Evolutionary conservation across 2,113 vertebrate species (phyloP).

Genomic region (Petroica traversi): DNA sequence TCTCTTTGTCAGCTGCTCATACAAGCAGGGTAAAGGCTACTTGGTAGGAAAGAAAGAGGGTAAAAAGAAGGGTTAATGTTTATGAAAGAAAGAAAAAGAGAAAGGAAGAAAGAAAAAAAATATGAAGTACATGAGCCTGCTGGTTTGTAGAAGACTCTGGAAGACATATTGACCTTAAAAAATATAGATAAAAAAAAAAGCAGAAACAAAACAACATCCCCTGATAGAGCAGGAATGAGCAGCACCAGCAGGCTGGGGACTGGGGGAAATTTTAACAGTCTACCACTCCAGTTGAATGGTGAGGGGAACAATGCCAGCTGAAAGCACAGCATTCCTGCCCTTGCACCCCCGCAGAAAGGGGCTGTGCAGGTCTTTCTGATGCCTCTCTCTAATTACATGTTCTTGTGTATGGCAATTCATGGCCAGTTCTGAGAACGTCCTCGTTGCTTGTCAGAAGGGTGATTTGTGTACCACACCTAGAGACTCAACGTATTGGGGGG

Average conservation of each 20-base stretch:
- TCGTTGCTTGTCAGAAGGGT: background rate
- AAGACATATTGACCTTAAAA: background rate
- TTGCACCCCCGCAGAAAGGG: background rate
- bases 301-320: constrained; percentile 24
- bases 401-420: constrained; percentile 19
- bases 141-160: background rate
- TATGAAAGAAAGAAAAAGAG: background rate
- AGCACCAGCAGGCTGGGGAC: constrained; percentile 1
- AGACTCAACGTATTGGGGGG: background rate
- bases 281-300: constrained; percentile 42
- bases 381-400: constrained; percentile 20
- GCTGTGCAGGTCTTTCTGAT: constrained; percentile 11
- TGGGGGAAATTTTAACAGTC: constrained; percentile 28
- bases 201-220: background rate
- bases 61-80: constrained; percentile 10
- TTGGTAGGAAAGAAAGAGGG: constrained; percentile 60
- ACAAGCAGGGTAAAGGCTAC: constrained; percentile 63
- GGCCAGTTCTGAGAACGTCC: background rate
- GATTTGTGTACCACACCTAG: background rate
- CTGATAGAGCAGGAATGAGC: background rate
- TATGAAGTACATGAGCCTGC: fast-evolving
- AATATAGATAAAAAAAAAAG: background rate
- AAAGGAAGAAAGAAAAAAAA: background rate
- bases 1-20: constrained; percentile 76
- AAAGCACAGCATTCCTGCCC: constrained; percentile 45